Evolutionary conservation across 2,113 vertebrate genomes (phyloP).

Genomic region (Xenopus laevis): DNA sequence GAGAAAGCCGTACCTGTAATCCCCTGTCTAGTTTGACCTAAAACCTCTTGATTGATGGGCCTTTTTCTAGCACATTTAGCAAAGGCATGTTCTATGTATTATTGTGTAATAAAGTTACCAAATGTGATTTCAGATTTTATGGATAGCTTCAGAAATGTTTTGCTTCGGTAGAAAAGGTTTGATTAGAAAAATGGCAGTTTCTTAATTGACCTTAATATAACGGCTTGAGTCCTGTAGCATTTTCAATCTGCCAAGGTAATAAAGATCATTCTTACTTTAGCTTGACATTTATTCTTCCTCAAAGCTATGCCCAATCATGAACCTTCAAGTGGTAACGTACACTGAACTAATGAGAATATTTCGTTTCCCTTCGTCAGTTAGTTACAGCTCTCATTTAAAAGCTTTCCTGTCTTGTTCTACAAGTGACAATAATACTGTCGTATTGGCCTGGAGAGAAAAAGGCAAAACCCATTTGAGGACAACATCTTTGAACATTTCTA

Average conservation of each 20-base stretch:
- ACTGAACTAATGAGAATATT: conserved; percentile 32
- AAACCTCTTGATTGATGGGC: conserved; percentile 38
- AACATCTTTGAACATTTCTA: conserved; percentile 59
- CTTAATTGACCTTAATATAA: conserved; percentile 42
- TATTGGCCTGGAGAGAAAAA: conserved; percentile 69
- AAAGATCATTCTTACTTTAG: conserved; percentile 37
- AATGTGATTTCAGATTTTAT: conserved; percentile 1
- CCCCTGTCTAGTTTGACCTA: conserved; percentile 38
- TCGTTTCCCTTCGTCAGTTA: conserved; percentile 50
- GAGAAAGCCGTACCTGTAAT: conserved; percentile 26
- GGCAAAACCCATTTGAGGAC: conserved; percentile 56
- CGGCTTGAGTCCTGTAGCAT: conserved; percentile 15
- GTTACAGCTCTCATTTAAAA: conserved; percentile 65
- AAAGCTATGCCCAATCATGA: conserved; percentile 15
- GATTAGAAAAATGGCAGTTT: conserved; percentile 33
- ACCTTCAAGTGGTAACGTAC: conserved; percentile 19
- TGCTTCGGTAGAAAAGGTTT: conserved; percentile 26
- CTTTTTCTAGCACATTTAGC: conserved; percentile 35
- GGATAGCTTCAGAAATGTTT: conserved; percentile 10
- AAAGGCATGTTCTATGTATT: conserved; percentile 30
- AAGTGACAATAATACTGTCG: conserved; percentile 57
- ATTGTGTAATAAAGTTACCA: conserved; percentile 30
- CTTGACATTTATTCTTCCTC: conserved; percentile 31
- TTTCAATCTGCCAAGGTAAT: conserved; percentile 35
- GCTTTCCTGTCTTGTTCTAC: conserved; percentile 72